A percentile compares a stretch with the other conserved stretches of the same genome.
Conservation (phyloP, 2,113 vertebrate genomes). For the Heloderma charlesbogerti region DNA sequence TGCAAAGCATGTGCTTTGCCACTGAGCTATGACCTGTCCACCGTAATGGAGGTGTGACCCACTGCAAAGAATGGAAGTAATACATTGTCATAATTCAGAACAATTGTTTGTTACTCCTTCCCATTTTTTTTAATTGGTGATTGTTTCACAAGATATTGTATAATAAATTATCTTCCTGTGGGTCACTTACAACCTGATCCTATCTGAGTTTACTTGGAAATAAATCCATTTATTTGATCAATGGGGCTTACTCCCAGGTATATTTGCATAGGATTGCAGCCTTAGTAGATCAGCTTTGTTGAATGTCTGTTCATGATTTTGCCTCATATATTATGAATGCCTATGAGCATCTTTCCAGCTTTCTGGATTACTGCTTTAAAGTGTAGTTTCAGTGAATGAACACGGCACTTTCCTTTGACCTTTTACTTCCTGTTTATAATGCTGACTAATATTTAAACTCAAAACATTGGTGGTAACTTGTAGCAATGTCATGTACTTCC, state of each 20-base stretch:
- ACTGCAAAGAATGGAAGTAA: no score
- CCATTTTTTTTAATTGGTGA: no score
- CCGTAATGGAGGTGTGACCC: no score
- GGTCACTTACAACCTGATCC: not conserved
- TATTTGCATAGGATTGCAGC: not conserved
- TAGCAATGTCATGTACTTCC: not conserved
- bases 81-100: no score
- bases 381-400: not conserved
- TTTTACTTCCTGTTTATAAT: conserved; percentile 25
- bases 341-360: not conserved
- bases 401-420: conserved; percentile 1
- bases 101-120: no score
- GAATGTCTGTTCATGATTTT: not conserved
- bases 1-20: no score
- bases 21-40: no score
- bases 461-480: conserved; percentile 7
- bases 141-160: not conserved
- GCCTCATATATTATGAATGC: not conserved
- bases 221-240: not conserved
- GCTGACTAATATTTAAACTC: conserved; percentile 5
- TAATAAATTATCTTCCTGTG: not conserved
- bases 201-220: not conserved
- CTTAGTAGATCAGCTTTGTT: not conserved
- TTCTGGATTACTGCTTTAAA: not conserved
- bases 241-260: not conserved